Evolutionary conservation across 2,888 invertebrate species (phyloP), one percentile per base, ranked within the genome.

Genomic region (Enchytraeus crypticus): DNA sequence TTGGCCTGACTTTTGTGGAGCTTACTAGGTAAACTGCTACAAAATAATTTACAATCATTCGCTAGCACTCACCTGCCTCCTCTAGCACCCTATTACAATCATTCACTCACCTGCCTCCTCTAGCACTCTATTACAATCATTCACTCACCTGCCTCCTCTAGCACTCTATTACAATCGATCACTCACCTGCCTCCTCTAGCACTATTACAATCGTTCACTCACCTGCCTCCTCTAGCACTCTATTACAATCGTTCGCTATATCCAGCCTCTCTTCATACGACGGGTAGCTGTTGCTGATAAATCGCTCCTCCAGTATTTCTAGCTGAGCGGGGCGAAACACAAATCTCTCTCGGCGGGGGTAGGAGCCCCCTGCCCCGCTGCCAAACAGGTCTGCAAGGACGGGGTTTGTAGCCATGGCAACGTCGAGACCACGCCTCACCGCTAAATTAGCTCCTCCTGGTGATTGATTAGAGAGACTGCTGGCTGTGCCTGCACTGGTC

Each of bases 291-390:
- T 81, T 78, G 53, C 75, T 74, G 59, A 72, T 70, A 71, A 80
- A 82, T 69, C 73, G 77, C 30, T 70, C 64, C 66, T 81, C 81
- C 57, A 82, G 69, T 53, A 81, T 72, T 45, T 75, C 74, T 30
- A 82, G 69, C 65, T 82, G 79, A 49, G 76, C 73, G 51, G 79
- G 78, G 38, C 80, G 74, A 71, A 82, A 82, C 26, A 81, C 81
- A 69, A 82, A 82, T 47, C 82, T 69, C 64, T 79, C 79, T 53
- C 79, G 70, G 51, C 69, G 63, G 11, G 38, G 11, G n/a, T n/a
- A n/a, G n/a, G n/a, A n/a, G n/a, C n/a, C n/a, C 38, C 11, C 38
- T 18, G 38, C 38, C 8, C 67, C 70, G 29, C 46, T 30, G 4
- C 47, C 47, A 26, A 57, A 46, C 14, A 57, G 30, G 3, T 57